Evolutionary conservation across 2,888 invertebrate genomes (phyloP).

Genomic region (Pachydiplax longipennis): DNA sequence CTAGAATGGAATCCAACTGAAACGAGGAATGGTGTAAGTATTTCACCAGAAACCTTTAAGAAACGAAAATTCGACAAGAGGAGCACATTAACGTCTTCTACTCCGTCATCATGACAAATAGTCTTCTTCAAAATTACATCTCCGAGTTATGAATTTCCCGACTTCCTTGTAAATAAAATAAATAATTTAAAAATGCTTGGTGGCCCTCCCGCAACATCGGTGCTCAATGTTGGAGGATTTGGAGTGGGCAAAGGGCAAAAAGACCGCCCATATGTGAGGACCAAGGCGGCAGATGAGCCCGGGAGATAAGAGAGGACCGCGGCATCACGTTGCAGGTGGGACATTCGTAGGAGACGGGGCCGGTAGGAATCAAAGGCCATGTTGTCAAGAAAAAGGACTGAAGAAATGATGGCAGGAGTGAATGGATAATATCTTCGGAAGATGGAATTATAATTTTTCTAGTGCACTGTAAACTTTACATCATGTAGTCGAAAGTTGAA

Average conservation of each 20-base stretch:
- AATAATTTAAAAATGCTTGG: not conserved
- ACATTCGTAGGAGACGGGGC: not conserved
- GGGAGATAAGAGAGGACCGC: not conserved
- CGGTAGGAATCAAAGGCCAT: constrained; percentile 12
- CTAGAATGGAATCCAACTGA: too few relatives aligned
- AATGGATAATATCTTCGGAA: not conserved
- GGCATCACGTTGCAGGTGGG: constrained; percentile 30
- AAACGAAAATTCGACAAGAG: not conserved
- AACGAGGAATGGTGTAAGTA: too few relatives aligned
- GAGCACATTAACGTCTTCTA: not conserved
- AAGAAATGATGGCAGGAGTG: not conserved
- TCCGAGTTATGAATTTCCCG: not conserved
- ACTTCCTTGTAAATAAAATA: not conserved
- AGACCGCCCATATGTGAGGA: not conserved
- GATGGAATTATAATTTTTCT: not conserved
- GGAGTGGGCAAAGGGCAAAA: not conserved
- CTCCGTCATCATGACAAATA: not conserved
- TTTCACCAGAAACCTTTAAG: not conserved
- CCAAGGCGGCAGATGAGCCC: not conserved
- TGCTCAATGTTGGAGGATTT: not conserved
- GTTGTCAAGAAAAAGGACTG: not conserved
- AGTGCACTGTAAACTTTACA: not conserved
- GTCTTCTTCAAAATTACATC: not conserved
- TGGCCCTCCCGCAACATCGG: not conserved
- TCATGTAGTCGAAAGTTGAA: too few relatives aligned